phyloP scores from a whole-genome alignment of 2,888 invertebrate species.

The Yponomeuta evonymella region DNA sequence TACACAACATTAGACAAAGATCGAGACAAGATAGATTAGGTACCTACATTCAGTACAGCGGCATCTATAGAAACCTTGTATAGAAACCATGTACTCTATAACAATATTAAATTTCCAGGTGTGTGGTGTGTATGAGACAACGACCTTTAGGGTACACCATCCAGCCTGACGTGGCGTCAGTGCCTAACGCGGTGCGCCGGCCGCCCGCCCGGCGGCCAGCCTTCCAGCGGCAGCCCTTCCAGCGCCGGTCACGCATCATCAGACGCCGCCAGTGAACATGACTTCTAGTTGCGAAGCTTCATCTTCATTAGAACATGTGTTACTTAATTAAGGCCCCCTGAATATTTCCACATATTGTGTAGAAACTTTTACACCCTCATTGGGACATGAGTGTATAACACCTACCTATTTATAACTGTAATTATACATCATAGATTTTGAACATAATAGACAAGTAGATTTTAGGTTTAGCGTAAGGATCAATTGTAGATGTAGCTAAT shows the following conservation, averaged over 20 bases:
- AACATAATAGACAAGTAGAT: not conserved
- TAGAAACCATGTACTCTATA: not conserved
- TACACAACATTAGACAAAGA: no score
- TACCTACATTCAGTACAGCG: no score
- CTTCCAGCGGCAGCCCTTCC: not conserved
- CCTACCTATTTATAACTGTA: not conserved
- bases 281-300: not conserved
- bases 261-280: not conserved
- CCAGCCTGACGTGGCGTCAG: constrained; percentile 38
- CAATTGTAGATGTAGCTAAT: not conserved
- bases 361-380: not conserved
- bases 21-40: no score
- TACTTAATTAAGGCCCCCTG: not conserved
- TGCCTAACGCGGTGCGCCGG: constrained; percentile 47
- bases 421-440: not conserved
- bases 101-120: constrained; percentile 34
- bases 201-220: constrained; percentile 8
- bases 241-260: not conserved
- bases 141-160: constrained; percentile 28
- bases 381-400: not conserved
- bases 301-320: not conserved
- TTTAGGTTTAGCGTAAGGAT: not conserved
- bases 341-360: not conserved
- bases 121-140: constrained; percentile 60
- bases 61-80: no score